phyloP scores from a whole-genome alignment of 2,797 vertebrate species.

The Manis crassicaudata region DNA sequence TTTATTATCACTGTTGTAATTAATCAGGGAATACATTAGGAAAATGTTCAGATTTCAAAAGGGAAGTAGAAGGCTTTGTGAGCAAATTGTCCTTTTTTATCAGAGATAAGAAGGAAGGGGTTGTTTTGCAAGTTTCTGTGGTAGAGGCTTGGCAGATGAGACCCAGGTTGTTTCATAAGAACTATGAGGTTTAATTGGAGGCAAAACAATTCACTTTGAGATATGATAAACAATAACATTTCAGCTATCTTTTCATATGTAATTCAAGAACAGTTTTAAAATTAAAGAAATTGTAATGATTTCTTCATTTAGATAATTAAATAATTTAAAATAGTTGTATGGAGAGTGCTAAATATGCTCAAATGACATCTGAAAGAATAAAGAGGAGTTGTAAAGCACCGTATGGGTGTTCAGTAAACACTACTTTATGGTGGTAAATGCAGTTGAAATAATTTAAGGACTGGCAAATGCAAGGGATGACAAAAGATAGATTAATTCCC shows the following conservation, averaged over 20 bases:
- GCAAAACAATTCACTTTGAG: conserved; percentile 23
- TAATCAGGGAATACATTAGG: conserved; percentile 27
- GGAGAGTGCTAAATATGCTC: background rate
- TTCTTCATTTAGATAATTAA: conserved; percentile 30
- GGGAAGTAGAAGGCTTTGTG: background rate
- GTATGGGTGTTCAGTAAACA: background rate
- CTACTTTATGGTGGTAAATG: conserved; percentile 1
- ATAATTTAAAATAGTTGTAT: conserved; percentile 40
- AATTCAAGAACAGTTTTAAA: background rate
- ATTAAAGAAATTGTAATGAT: background rate
- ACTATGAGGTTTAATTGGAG: background rate
- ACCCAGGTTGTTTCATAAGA: conserved; percentile 15
- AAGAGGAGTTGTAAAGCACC: background rate
- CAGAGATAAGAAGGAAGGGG: background rate
- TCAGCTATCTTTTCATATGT: background rate
- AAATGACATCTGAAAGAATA: background rate
- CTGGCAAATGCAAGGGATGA: background rate
- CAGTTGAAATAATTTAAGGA: conserved; percentile 37
- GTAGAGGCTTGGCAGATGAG: background rate
- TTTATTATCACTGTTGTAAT: background rate
- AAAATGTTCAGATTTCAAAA: conserved; percentile 11
- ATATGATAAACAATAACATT: background rate
- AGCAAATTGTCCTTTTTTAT: background rate
- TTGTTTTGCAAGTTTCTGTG: conserved; percentile 19
- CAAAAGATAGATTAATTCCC: background rate